Evolutionary conservation across 2,888 invertebrate species (phyloP), one percentile per base, ranked within the genome.

Genomic region (Halictus quadricinctus): DNA sequence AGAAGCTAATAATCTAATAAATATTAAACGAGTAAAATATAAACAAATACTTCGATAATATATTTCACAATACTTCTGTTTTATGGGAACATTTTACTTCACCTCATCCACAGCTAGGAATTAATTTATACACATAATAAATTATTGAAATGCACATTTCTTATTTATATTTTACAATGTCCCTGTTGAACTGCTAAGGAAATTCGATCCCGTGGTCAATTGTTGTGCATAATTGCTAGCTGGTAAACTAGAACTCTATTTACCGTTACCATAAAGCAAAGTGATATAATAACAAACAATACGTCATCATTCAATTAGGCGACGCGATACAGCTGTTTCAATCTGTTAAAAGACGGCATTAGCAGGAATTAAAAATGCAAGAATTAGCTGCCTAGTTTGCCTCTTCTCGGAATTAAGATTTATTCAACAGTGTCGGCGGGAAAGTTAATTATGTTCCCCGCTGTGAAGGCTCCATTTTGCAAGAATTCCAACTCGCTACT

Each of bases 361-460:
- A n/a, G n/a, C 6, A 21, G n/a, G 12, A 70, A 43, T 70, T 41
- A 70, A 70, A 43, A 70, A 70, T n/a, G 10, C n/a, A 70, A 36
- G n/a, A 13, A 41, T 70, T n/a, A 21, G 13, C 70, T 43, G n/a
- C 1, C 12, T 43, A 43, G 43, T n/a, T 43, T 43, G 41, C 41
- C 10, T 43, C 70, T 13, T 70, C 43, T 13, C 41, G 43, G 12
- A 43, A 70, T 70, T n/a, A 70, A 70, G 70, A 70, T 70, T 70
- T 70, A 70, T 43, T 43, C 43, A 21, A 70, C 70, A 70, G n/a
- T 43, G 70, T n/a, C 70, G 13, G 43, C 41, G 5, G 70, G 43
- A n/a, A 70, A 70, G 70, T 70, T 70, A 70, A 70, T 70, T 70
- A 70, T 70, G 13, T 43, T 70, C 43, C 36, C 18, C n/a, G 43